Evolutionary conservation across 2,888 invertebrate genomes (phyloP), one percentile per base, ranked within the genome.

Genomic region (Oscheius sp.): DNA sequence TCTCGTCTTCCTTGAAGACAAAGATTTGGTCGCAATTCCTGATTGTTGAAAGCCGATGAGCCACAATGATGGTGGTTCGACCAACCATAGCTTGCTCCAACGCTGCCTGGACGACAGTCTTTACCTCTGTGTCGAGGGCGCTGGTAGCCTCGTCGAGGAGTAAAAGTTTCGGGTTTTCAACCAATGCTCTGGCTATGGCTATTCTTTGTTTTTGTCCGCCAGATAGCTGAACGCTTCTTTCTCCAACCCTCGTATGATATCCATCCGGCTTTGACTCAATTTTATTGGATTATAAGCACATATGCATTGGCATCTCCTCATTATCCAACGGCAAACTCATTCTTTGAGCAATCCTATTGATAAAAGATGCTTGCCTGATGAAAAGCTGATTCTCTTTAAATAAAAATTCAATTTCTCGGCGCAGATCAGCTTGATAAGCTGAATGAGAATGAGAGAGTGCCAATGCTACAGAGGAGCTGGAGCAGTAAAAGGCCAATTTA

Each of bases 1-100:
- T 87, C 10, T 84, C 76, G 2, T 89, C 86, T n/a, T 73, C 73
- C 76, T 76, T 76, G 73, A 80, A 80, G 1, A 83, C 82, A 45
- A 77, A 82, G 46, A 90, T 90, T 63, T 87, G 82, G 79, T 90
- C 89, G 12, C 89, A 90, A 45, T 88, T 88, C 78, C 88, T 84
- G 65, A 90, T 88, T 2, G 90, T 90, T 8, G 89, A 88, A 69
- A 90, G 80, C 23, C 90, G 87, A 77, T 89, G 88, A 3, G 89
- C 89, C 15, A 89, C 87, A 10, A 89, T 87, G 46, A 89, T 85
- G 0, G 89, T 89, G 0, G 89, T 89, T 58, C 89, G 81, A 15
- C 89, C 86, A 29, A 82, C 71, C 76, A 80, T 84, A 0, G 89
- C 89, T 82, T 87, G 91, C 67, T 90, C 89, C 10, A 90, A 83